phyloP scores from a whole-genome alignment of 1,140 invertebrate species.

The Danaus melanippus region DNA sequence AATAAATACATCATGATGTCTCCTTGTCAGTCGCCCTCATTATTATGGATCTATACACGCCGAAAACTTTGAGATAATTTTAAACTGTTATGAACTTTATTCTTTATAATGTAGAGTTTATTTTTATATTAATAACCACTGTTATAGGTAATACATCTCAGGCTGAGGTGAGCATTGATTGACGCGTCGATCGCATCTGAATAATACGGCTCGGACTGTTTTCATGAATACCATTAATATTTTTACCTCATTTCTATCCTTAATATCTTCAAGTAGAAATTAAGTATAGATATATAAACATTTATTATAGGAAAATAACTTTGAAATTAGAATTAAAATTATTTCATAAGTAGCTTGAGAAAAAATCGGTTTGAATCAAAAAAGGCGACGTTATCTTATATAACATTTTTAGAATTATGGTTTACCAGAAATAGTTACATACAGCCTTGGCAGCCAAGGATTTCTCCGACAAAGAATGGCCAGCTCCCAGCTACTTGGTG shows the following conservation, averaged over 20 bases:
- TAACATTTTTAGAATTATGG: conserved; percentile 6
- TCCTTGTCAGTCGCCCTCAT: conserved; percentile 33
- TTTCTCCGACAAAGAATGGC: conserved; percentile 18
- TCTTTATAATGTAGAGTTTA: conserved; percentile 11
- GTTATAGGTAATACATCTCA: conserved; percentile 25
- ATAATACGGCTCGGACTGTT: conserved; percentile 31
- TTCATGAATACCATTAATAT: conserved; percentile 44
- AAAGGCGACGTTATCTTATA: neutral
- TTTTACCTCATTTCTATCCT: too few relatives aligned
- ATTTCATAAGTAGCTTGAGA: too few relatives aligned
- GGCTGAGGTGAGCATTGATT: conserved; percentile 36
- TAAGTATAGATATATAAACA: too few relatives aligned
- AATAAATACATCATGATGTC: conserved; percentile 33
- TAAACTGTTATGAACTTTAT: too few relatives aligned
- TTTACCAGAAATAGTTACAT: conserved; percentile 16
- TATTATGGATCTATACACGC: conserved; percentile 40
- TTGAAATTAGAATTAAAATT: too few relatives aligned
- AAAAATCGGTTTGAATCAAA: neutral
- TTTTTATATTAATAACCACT: conserved; percentile 10
- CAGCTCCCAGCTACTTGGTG: conserved; percentile 31
- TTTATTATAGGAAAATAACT: too few relatives aligned
- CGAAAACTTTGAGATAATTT: conserved; percentile 7
- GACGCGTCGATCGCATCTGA: conserved; percentile 38
- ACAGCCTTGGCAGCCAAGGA: conserved; percentile 21
- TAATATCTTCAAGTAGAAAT: too few relatives aligned